phyloP scores from a whole-genome alignment of 2,888 invertebrate genomes.

The Cerastis leucographa region DNA sequence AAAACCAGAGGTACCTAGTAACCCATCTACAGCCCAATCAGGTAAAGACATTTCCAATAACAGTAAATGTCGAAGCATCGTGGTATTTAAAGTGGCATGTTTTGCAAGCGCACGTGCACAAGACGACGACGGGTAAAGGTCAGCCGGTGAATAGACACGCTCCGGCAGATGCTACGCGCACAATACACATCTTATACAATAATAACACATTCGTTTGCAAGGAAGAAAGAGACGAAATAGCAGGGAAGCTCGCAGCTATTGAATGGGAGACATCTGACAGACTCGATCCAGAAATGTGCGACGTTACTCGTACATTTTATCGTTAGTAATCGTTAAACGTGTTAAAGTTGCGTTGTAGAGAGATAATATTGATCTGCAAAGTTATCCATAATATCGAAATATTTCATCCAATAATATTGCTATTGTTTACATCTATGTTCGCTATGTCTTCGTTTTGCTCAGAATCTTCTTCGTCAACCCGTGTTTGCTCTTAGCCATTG shows the following conservation, averaged over 20 bases:
- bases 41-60: constrained; percentile 51
- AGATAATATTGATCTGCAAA: constrained; percentile 6
- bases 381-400: not conserved
- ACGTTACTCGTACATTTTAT: constrained; percentile 11
- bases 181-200: constrained; percentile 77
- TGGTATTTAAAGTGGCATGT: constrained; percentile 73
- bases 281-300: constrained; percentile 1
- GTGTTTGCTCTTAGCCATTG: constrained; percentile 53
- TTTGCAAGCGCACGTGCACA: constrained; percentile 81
- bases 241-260: constrained; percentile 14
- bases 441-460: constrained; percentile 35
- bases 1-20: constrained; percentile 7
- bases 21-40: constrained; percentile 32
- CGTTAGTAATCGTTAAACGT: constrained; percentile 25
- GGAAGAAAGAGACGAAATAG: constrained; percentile 44
- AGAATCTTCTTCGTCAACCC: constrained; percentile 33
- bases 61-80: constrained; percentile 71
- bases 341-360: constrained; percentile 18
- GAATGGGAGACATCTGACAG: constrained; percentile 22
- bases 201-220: constrained; percentile 68
- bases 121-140: constrained; percentile 80
- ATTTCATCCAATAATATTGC: constrained; percentile 14
- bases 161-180: constrained; percentile 81
- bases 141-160: constrained; percentile 81
- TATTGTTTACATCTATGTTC: constrained; percentile 36